Evolutionary conservation across 2,888 invertebrate genomes (phyloP), one percentile per base, ranked within the genome.

Genomic region (Candidula unifasciata): DNA sequence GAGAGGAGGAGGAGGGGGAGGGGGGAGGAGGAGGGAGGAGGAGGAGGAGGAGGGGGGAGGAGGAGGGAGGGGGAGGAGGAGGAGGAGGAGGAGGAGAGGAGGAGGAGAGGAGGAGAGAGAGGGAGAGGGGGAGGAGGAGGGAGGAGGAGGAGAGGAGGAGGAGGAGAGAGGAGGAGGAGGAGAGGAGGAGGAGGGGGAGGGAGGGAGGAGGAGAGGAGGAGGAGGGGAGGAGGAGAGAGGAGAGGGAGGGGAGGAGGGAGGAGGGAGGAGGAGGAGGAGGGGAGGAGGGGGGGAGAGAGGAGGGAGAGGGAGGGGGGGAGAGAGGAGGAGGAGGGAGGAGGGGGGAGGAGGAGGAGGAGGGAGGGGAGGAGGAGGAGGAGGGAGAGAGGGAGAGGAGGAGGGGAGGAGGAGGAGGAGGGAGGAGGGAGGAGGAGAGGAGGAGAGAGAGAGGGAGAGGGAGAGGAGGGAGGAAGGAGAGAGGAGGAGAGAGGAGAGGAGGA

Each of bases 121-220:
- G n/a, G 54, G 64, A 24, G 73, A 33, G 16, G 60, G 64, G 16
- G 71, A 27, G 21, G 57, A 33, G 16, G 71, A 73, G 44, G 30
- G 24, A 30, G 37, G 66, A 21, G 52, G 78, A 13, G 78, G 68
- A 2, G 71, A 69, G 8, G 84, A 80, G 27, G 37, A 30, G 44
- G 80, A 84, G 13, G 84, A 60, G 44, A 68, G 60, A 18, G 44
- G 33, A 54, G 73, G 27, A n/a, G 3, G 1, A 18, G 66, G 30
- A 24, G n/a, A 37, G 24, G 68, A 44, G 24, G 54, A 44, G 69
- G 5, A 60, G 54, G 18, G 18, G 30, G 3, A 54, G 54, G 35
- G n/a, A 57, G 57, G 18, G 3, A n/a, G 27, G 37, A 24, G 54
- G 30, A 16, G 21, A 78, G 24, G 8, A 54, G 35, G 60, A 10